Percentiles rank a stretch among this genome's conserved stretches.
Evolutionary conservation across 2,113 vertebrate species (phyloP).

Genomic region (Ceyx melanurus): DNA sequence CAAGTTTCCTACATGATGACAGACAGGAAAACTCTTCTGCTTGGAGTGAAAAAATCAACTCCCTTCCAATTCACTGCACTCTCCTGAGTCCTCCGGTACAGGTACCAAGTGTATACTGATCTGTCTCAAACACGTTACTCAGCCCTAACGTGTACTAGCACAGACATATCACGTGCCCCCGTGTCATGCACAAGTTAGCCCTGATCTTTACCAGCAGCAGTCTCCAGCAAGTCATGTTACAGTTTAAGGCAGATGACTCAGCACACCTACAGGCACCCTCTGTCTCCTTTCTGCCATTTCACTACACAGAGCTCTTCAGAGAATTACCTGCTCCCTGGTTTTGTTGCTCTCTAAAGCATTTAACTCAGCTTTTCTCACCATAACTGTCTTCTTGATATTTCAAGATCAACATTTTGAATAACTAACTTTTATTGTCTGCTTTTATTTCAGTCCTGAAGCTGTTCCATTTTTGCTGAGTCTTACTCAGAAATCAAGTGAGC

Average conservation of each 20-base stretch:
- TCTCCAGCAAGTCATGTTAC: not conserved
- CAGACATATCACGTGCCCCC: not conserved
- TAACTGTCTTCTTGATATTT: not conserved
- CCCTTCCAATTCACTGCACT: accelerated
- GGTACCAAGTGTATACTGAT: not conserved
- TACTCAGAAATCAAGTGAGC: not conserved
- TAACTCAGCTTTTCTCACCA: not conserved
- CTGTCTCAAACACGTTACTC: not conserved
- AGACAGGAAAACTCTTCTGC: not conserved
- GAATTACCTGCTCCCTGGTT: not conserved
- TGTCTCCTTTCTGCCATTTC: not conserved
- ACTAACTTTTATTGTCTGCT: not conserved
- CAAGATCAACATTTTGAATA: not conserved
- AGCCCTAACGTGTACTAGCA: accelerated
- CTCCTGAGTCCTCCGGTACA: accelerated
- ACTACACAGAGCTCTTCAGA: not conserved
- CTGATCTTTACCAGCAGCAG: not conserved
- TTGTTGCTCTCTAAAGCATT: not conserved
- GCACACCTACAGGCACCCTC: not conserved
- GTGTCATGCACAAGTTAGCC: not conserved
- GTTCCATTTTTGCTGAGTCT: not conserved
- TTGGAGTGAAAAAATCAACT: not conserved
- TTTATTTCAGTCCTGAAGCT: not conserved
- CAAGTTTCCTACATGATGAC: not conserved
- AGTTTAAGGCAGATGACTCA: slow-evolving; percentile 38